A percentile compares a stretch with the other conserved stretches of the same genome.
Evolutionary conservation across 2,797 vertebrate species (phyloP).

Genomic region (Sebastes matsubarae): DNA sequence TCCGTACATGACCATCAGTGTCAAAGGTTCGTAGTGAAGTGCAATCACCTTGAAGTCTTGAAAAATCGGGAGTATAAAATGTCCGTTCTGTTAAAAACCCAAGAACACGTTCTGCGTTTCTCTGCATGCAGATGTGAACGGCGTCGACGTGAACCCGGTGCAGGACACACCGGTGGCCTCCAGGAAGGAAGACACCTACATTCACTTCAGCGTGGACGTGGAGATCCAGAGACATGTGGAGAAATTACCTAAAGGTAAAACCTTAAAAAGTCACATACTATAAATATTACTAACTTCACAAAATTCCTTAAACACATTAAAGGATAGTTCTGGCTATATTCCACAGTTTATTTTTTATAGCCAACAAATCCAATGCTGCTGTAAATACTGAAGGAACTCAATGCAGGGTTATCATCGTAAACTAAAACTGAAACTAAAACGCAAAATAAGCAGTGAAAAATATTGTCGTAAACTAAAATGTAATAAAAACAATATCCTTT

Average conservation of each 20-base stretch:
- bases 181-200: constrained; percentile 94
- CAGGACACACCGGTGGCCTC: constrained; percentile 96
- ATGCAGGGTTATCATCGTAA: too few species aligned
- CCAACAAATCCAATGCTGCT: too few species aligned
- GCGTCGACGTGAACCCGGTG: constrained; percentile 92
- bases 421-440: too few species aligned
- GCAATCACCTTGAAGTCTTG: too few species aligned
- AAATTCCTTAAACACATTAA: background rate
- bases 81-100: background rate
- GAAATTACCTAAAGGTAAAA: constrained; percentile 94
- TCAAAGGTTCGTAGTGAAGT: constrained; percentile 86
- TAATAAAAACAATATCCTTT: too few species aligned
- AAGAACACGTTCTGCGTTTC: background rate
- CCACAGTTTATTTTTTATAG: too few species aligned
- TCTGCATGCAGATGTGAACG: constrained; percentile 88
- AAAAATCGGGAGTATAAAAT: too few species aligned
- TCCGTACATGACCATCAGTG: constrained; percentile 96
- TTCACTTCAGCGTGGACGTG: constrained; percentile 95
- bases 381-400: too few species aligned
- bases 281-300: background rate
- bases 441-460: too few species aligned
- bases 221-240: constrained; percentile 98
- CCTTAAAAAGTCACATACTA: background rate
- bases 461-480: too few species aligned
- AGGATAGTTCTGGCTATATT: too few species aligned